Evolutionary conservation across 1,140 invertebrate species (phyloP), one percentile per base, ranked within the genome.

Genomic region (Psilanteris sp.): DNA sequence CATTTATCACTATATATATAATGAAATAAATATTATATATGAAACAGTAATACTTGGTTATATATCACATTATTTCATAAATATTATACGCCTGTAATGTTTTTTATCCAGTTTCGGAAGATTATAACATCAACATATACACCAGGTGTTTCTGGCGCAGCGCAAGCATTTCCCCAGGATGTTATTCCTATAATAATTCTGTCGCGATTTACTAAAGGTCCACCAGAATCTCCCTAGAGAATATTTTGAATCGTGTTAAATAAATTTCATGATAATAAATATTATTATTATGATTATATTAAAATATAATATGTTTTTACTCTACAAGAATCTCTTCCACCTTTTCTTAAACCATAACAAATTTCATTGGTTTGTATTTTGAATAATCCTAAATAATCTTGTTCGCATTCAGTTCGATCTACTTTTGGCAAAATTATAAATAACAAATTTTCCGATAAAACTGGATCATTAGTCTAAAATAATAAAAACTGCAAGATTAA

Each of bases 221-320:
- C 59, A 8, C 74, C 74, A 34, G 74, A 77, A 43, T 77, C 74
- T 41, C 74, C 74, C 74, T 77, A n/a, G n/a, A n/a, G n/a, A n/a
- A n/a, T n/a, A n/a, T n/a, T n/a, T n/a, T n/a, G n/a, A n/a, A n/a
- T n/a, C n/a, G n/a, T n/a, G n/a, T n/a, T n/a, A n/a, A n/a, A n/a
- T n/a, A n/a, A n/a, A n/a, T n/a, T n/a, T n/a, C n/a, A n/a, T n/a
- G n/a, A n/a, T n/a, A n/a, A n/a, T n/a, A n/a, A n/a, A n/a, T n/a
- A n/a, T n/a, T n/a, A n/a, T n/a, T n/a, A n/a, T n/a, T n/a, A n/a
- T n/a, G n/a, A n/a, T n/a, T n/a, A n/a, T n/a, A n/a, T n/a, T n/a
- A n/a, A n/a, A n/a, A n/a, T n/a, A n/a, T n/a, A n/a, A n/a, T n/a
- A n/a, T n/a, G n/a, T n/a, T n/a, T n/a, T n/a, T 67, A 72, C 74